Base-by-base conservation (phyloP, 1,140 invertebrate genomes). In the Epicauta chinensis region DNA sequence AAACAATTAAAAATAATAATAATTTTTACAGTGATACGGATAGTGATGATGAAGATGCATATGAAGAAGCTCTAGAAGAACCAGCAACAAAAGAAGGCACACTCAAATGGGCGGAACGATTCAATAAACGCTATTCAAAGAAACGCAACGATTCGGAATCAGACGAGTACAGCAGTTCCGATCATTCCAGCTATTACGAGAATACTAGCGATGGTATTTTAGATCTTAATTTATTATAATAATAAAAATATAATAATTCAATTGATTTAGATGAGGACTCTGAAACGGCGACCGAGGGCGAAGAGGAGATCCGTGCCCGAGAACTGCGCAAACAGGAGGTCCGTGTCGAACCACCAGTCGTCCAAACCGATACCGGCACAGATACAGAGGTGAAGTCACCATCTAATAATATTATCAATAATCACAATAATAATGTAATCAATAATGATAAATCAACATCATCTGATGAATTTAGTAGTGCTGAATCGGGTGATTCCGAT, bases 261-360 rank as follows among this genome's bases (percentile, higher is more conserved):
- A 11, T n/a, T 34, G 12, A 61, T 67, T 40, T 63, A 82, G 81
- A 82, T 61, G 81, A 82, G 55, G 83, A 86, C 55, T 83, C 80
- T 64, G 80, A 81, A 41, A 84, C 83, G 9, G 81, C 83, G 14
- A 86, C 83, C 1, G 84, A 87, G 69, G 84, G 83, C 6, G 84
- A 87, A 69, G 80, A 81, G 41, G 83, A 86, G 42, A 77, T 80
- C 11, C 75, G 77, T 23, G 81, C 73, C 34, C 71, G 82, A 2
- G 83, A 86, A 60, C 65, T 82, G 29, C 72, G 83, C 11, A 81
- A 80, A 55, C 75, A 81, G 65, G 84, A 86, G 71, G 81, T 86
- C 11, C 78, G 79, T 57, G 70, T 85, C 30, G 75, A 83, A 65
- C 78, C 81, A 38, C 75, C 81, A 38, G 75, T 75, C 48, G 73